Evolutionary conservation across 2,888 invertebrate species (phyloP).

Genomic region (Drosophila ochracea): DNA sequence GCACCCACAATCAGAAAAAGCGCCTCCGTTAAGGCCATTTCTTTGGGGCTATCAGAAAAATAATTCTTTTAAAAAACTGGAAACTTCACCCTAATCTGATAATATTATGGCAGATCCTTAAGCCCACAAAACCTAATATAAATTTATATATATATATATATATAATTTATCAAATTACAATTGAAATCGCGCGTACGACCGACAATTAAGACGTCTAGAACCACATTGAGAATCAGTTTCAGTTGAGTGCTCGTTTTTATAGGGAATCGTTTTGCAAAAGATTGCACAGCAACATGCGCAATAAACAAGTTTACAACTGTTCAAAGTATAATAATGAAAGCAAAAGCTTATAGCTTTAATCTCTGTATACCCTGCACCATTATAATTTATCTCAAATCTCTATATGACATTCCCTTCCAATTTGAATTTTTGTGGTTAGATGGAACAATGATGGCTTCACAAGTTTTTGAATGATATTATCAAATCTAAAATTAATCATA

Average conservation of each 20-base stretch:
- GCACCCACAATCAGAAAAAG: constrained; percentile 61
- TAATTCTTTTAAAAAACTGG: not conserved
- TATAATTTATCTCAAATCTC: not conserved
- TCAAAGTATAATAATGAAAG: not conserved
- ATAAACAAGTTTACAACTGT: not conserved
- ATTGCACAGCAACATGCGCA: not conserved
- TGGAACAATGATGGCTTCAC: not conserved
- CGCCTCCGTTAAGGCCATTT: constrained; percentile 66
- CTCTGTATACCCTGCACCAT: not conserved
- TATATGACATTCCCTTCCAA: not conserved
- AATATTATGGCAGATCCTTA: not conserved
- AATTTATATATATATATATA: not conserved
- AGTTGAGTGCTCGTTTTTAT: not conserved
- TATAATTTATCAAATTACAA: not conserved
- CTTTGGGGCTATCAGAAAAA: constrained; percentile 8
- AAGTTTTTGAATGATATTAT: not conserved
- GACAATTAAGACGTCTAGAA: not conserved
- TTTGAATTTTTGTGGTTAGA: no score
- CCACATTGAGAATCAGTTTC: not conserved
- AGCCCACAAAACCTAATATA: not conserved
- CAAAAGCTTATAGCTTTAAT: not conserved
- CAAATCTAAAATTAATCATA: not conserved
- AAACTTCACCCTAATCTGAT: not conserved
- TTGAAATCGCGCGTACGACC: not conserved
- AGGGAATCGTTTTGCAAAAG: not conserved